Percentiles rank a stretch among this genome's conserved stretches.
phyloP scores from a whole-genome alignment of 2,888 invertebrate genomes.

The Myopa testacea region DNA sequence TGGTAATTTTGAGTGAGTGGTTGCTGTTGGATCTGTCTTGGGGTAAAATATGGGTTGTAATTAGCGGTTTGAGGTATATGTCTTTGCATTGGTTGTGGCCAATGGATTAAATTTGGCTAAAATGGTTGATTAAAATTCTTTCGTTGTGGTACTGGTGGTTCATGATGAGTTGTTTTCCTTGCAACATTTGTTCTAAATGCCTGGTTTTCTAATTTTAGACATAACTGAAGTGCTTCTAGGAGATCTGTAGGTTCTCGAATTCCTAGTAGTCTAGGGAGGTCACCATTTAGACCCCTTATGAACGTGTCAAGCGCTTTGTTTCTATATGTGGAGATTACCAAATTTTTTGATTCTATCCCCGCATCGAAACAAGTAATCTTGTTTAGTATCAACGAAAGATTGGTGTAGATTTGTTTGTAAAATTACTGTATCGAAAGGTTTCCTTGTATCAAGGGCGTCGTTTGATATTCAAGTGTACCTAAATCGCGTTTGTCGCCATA shows the following conservation, averaged over 20 bases:
- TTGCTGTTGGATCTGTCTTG: background rate
- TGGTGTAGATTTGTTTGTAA: conserved; percentile 45
- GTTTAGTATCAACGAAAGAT: conserved; percentile 47
- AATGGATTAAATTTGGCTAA: conserved; percentile 11
- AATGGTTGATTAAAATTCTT: conserved; percentile 12
- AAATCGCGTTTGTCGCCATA: conserved; percentile 47
- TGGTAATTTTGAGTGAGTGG: background rate
- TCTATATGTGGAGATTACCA: conserved; percentile 40
- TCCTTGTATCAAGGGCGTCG: conserved; percentile 34
- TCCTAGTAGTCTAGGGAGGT: conserved; percentile 41
- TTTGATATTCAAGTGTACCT: conserved; percentile 44
- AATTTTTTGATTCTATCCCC: conserved; percentile 33
- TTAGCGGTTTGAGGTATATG: conserved; percentile 12
- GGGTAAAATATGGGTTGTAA: background rate
- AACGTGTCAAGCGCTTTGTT: conserved; percentile 48
- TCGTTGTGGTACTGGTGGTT: background rate
- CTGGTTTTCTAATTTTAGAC: conserved; percentile 40
- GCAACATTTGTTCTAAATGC: conserved; percentile 24
- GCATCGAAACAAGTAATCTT: conserved; percentile 44
- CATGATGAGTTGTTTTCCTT: background rate
- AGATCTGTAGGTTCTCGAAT: conserved; percentile 45
- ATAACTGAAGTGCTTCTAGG: conserved; percentile 43
- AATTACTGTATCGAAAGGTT: conserved; percentile 42
- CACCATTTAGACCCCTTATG: conserved; percentile 45
- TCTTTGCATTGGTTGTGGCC: conserved; percentile 18